Evolutionary conservation across 2,797 vertebrate genomes (phyloP).

Genomic region (Garrulus glandarius): DNA sequence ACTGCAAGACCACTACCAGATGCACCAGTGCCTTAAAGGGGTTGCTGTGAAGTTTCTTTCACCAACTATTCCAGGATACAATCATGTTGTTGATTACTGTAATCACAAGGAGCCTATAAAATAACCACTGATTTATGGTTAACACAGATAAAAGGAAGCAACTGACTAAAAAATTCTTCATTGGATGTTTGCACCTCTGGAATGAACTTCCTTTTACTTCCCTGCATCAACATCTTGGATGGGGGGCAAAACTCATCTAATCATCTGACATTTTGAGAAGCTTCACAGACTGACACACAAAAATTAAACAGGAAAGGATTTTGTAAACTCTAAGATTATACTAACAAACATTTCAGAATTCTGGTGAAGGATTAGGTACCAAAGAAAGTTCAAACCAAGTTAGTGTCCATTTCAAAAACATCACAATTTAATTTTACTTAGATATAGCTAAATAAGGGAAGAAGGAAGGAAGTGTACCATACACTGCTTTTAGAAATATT

Average conservation of each 20-base stretch:
- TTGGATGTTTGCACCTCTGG: background rate
- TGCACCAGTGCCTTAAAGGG: background rate
- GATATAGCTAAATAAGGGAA: background rate
- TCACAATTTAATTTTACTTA: background rate
- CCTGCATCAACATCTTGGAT: background rate
- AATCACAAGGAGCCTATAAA: background rate
- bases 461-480: background rate
- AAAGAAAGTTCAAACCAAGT: background rate
- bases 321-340: background rate
- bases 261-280: background rate
- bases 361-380: background rate
- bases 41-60: background rate
- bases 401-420: background rate
- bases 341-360: background rate
- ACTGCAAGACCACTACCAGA: background rate
- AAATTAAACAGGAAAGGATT: constrained; percentile 27
- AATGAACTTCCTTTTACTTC: background rate
- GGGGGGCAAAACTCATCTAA: background rate
- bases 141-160: background rate
- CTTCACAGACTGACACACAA: background rate
- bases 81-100: background rate
- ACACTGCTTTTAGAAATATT: background rate
- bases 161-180: background rate
- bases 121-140: background rate
- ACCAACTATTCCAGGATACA: background rate